Percentiles rank a stretch among this genome's conserved stretches.
Evolutionary conservation across 2,888 invertebrate species (phyloP).

Genomic region (Mythimna vitellina): DNA sequence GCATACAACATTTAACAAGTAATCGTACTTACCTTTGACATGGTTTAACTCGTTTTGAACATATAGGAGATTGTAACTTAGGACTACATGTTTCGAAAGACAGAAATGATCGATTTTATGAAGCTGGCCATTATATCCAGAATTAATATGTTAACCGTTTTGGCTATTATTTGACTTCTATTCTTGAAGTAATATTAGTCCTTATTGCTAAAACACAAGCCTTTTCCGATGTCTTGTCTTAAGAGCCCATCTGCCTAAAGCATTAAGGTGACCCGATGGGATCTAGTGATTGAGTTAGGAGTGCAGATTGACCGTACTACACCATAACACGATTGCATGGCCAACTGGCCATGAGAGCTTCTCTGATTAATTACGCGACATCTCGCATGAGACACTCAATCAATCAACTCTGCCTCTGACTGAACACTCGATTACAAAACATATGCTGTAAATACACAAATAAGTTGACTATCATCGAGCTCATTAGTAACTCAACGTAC

Average conservation of each 20-base stretch:
- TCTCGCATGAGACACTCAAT: constrained; percentile 24
- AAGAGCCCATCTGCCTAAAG: constrained; percentile 19
- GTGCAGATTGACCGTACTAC: constrained; percentile 21
- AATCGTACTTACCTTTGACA: constrained; percentile 5
- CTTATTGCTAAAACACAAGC: background rate
- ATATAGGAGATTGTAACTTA: background rate
- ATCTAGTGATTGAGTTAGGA: constrained; percentile 32
- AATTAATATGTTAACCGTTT: background rate
- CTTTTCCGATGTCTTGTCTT: background rate
- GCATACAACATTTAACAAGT: constrained; percentile 1
- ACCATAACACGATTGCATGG: constrained; percentile 25
- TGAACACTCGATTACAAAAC: background rate
- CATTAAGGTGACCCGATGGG: constrained; percentile 15
- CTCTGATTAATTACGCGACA: constrained; percentile 48
- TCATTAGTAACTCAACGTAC: constrained; percentile 15
- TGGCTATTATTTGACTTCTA: background rate
- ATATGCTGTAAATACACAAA: background rate
- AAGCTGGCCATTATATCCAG: background rate
- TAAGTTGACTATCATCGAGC: background rate
- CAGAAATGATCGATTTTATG: background rate
- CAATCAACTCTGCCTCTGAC: constrained; percentile 26
- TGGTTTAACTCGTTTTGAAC: constrained; percentile 1
- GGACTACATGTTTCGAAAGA: background rate
- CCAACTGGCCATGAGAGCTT: constrained; percentile 35
- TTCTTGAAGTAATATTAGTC: background rate